These are phyloP conservation scores for Buphagus erythrorhynchus DNA, from an alignment of 2,797 vertebrate genomes.

Conservation along the genomic window DNA sequence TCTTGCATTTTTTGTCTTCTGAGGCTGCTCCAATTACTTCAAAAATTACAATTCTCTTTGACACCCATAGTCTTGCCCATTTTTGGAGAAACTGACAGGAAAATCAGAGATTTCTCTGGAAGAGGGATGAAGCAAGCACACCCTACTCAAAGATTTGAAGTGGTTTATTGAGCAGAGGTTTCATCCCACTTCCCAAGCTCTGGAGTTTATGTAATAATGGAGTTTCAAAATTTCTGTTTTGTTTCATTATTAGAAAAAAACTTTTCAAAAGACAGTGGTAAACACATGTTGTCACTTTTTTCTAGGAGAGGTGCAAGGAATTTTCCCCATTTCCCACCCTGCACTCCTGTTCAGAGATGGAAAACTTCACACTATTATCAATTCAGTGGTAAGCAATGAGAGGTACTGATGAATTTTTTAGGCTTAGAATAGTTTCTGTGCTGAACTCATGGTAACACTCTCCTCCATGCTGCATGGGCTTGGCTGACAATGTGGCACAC, in stretches of 20 bases:
- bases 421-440: not conserved
- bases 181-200: not conserved
- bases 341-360: not conserved
- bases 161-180: not conserved
- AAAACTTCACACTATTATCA: not conserved
- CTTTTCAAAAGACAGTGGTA: not conserved
- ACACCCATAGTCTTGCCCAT: accelerated
- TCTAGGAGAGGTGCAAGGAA: not conserved
- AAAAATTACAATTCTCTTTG: not conserved
- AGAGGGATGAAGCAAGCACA: not conserved
- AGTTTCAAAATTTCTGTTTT: not conserved
- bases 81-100: not conserved
- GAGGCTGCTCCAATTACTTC: not conserved
- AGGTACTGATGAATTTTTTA: not conserved
- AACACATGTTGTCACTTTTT: accelerated
- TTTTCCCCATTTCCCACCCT: not conserved
- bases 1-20: not conserved
- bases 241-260: not conserved
- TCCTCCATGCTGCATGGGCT: accelerated
- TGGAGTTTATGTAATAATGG: not conserved
- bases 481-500: not conserved
- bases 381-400: not conserved
- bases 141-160: not conserved
- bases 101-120: not conserved
- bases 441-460: not conserved